These are phyloP conservation scores for Lagopus leucura DNA, from an alignment of 2,113 vertebrate genomes.

Conservation along the genomic window DNA sequence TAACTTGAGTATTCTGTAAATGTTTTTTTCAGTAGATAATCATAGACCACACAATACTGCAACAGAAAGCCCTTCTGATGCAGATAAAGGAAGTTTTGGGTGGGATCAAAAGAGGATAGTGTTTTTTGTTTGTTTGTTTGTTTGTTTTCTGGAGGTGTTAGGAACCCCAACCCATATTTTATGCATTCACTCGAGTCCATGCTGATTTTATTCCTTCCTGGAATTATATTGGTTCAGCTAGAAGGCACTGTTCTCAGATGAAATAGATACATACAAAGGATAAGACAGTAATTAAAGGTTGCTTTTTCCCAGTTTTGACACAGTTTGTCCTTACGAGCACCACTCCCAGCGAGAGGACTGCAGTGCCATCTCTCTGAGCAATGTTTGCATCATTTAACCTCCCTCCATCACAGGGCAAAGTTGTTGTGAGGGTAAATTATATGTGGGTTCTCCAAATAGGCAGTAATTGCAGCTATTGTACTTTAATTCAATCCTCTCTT, in stretches of 20 bases:
- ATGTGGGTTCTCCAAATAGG: neutral
- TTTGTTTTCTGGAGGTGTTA: too few relatives aligned
- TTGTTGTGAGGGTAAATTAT: conserved; percentile 8
- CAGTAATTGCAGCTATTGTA: neutral
- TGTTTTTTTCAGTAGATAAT: conserved; percentile 2
- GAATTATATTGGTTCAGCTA: neutral
- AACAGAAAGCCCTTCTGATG: neutral
- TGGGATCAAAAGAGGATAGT: neutral
- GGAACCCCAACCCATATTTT: neutral
- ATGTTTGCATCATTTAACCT: conserved; percentile 27
- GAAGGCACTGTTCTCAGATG: neutral
- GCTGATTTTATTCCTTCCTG: neutral
- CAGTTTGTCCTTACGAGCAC: neutral
- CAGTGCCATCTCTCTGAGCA: conserved; percentile 26
- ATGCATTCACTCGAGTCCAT: neutral
- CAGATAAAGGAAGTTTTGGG: neutral
- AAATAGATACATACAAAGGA: neutral
- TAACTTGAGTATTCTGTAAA: neutral
- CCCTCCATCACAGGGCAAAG: neutral
- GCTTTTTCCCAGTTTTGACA: neutral
- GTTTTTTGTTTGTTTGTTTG: too few relatives aligned
- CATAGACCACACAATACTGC: neutral
- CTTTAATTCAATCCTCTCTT: neutral
- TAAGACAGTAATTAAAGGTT: neutral
- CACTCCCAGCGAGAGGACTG: conserved; percentile 3